Evolutionary conservation across 2,888 invertebrate species (phyloP), one percentile per base, ranked within the genome.

Genomic region (Sceliomorpha sp.): DNA sequence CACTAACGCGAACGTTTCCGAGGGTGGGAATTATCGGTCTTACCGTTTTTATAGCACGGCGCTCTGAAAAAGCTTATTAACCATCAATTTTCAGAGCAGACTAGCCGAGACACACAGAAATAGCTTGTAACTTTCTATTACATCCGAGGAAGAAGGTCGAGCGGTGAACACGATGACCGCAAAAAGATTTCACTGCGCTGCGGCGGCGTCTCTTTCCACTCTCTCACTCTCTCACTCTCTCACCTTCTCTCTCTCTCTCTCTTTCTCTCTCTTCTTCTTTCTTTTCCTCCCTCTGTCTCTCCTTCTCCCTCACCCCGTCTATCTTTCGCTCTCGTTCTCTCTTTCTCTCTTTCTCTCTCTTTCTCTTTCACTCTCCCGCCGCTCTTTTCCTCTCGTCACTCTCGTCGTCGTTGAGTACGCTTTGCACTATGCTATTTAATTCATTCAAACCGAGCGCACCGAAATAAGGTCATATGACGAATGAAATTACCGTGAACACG

Each of bases 41-140:
- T n/a, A n/a, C n/a, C n/a, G n/a, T 20, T 20, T 20, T 20, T 20
- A 45, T 36, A 37, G 37, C 48, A 32, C 12, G 24, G 27, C 12
- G 29, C 39, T 40, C 40, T 31, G 12, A 45, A 60, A 60, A 60
- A 60, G 44, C 37, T 37, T 44, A 60, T 45, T 45, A 58, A 29
- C 44, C 64, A 64, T 64, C 50, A 64, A 58, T 64, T 64, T 64
- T 64, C 47, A 51, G 36, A 64, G 50, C 40, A 39, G 58, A 53
- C 58, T 58, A 48, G 26, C 36, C 24, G 55, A 60, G 51, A 53
- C 55, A 68, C 70, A 72, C 76, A 76, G 75, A 77, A 77, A 77
- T 77, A 77, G 76, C 73, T 64, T 70, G 73, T 75, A 75, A 77
- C 77, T 77, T 77, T 76, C 77, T 76, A 77, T 76, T 77, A 76